These are phyloP conservation scores for Siniperca knerii DNA, from an alignment of 2,113 vertebrate species.

Conservation along the genomic window DNA sequence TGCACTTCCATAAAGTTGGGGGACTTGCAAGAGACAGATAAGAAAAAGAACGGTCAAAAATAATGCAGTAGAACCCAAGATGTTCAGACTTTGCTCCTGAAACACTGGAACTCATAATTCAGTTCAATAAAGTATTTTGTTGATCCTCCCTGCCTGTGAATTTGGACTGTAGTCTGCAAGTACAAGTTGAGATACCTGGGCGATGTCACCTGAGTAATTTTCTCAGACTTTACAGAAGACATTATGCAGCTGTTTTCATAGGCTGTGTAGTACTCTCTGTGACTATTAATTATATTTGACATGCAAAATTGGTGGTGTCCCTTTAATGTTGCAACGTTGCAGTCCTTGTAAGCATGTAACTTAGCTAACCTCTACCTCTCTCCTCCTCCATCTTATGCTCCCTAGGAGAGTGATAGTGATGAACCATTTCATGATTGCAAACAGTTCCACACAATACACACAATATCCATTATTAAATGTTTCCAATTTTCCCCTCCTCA, in stretches of 20 bases:
- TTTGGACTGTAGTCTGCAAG: neutral
- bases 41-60: neutral
- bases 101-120: neutral
- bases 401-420: slow-evolving; percentile 51
- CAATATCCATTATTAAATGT: slow-evolving; percentile 57
- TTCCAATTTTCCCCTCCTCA: slow-evolving; percentile 23
- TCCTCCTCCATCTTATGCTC: slow-evolving; percentile 33
- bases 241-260: neutral
- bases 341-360: neutral
- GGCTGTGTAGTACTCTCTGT: neutral
- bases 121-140: neutral
- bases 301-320: neutral
- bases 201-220: slow-evolving; percentile 1
- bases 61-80: neutral
- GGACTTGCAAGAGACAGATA: neutral
- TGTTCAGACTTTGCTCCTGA: neutral
- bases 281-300: neutral
- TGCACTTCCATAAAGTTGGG: neutral
- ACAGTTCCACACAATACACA: slow-evolving; percentile 68
- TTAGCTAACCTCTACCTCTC: slow-evolving; percentile 8
- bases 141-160: neutral
- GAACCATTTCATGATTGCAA: slow-evolving; percentile 59
- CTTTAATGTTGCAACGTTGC: neutral
- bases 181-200: neutral
- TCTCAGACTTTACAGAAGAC: neutral